Evolutionary conservation across 2,113 vertebrate species (phyloP).

Genomic region (Isichthys henryi): DNA sequence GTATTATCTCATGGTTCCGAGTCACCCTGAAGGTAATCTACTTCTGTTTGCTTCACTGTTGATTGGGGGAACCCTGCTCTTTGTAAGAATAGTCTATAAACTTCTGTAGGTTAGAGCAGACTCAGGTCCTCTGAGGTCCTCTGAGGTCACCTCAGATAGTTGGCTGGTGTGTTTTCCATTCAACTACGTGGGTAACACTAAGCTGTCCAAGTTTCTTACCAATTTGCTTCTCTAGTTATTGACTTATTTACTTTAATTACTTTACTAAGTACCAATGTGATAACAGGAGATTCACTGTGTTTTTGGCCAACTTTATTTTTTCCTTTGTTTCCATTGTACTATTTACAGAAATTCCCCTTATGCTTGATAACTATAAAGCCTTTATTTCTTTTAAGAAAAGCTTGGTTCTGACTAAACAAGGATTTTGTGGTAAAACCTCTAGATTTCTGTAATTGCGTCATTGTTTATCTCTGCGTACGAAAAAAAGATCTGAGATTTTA

Average conservation of each 20-base stretch:
- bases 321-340: background rate
- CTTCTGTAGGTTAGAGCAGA: background rate
- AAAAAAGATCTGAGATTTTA: background rate
- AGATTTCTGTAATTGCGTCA: background rate
- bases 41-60: background rate
- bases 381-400: background rate
- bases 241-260: background rate
- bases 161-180: background rate
- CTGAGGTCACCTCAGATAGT: background rate
- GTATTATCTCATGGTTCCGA: background rate
- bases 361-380: background rate
- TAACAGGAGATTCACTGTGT: background rate
- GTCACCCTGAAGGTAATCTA: background rate
- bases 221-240: background rate
- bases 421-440: background rate
- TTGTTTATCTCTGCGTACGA: background rate
- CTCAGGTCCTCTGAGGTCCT: background rate
- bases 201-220: background rate
- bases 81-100: background rate
- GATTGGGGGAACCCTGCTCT: background rate
- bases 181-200: background rate
- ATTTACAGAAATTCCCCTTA: background rate
- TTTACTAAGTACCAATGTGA: background rate
- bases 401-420: background rate
- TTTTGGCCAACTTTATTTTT: background rate